Evolutionary conservation across 2,888 invertebrate genomes (phyloP), one percentile per base, ranked within the genome.

Genomic region (Thecocarcelia acutangulata): DNA sequence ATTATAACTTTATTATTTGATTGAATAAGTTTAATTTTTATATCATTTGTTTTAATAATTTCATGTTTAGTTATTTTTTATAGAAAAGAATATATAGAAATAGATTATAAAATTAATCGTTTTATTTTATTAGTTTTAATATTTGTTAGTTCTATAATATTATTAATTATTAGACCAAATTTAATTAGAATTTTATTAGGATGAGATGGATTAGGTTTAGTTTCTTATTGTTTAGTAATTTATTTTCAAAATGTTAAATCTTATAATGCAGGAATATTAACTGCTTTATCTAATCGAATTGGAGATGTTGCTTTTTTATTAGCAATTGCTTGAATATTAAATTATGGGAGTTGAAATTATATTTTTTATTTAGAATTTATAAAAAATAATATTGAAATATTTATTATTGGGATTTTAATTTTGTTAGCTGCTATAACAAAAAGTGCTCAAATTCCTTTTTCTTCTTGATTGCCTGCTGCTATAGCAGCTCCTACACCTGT

Each of bases 401-500:
- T 84, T 85, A 87, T 92, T 86, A 89, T 92, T 89, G 87, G 88
- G 0, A 9, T 85, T n/a, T 91, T 93, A 86, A 87, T 92, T 83
- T 90, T 91, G 87, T 89, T 92, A 85, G 93, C 93, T 0, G 92
- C 93, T 68, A 93, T 95, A 91, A 95, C 95, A 80, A 96, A 96
- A 91, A 95, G 95, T 85, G 95, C 95, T 87, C 95, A 96, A 90
- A 93, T 95, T 92, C 95, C 95, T 58, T 96, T 96, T 94, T 94
- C 94, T 83, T 93, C 94, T 56, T 96, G 95, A 86, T 90, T 95
- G 61, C 95, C 95, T 0, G 94, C 93, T 0, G 95, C 95, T 52
- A 95, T 95, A 90, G 94, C 94, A 0, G 95, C 95, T 54, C 95
- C 95, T 42, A 95, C 95, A 0, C 95, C 95, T 58, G 87, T 95